Evolutionary conservation across 1,140 invertebrate species (phyloP).

Genomic region (Monochamus saltuarius): DNA sequence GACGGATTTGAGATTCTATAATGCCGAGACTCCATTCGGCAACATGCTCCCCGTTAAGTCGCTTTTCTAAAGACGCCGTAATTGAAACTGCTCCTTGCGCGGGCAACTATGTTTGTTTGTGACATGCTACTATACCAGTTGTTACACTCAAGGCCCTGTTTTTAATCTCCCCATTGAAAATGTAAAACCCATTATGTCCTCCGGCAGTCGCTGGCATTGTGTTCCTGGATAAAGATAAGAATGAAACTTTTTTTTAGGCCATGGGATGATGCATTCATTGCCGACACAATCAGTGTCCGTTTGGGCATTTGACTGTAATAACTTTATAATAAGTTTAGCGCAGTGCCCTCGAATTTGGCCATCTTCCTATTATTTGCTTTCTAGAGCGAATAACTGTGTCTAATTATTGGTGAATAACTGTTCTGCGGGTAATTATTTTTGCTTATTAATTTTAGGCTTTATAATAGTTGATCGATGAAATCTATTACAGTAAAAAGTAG

Average conservation of each 20-base stretch:
- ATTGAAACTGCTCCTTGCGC: slow-evolving; percentile 38
- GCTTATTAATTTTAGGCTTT: no score
- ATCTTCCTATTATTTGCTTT: no score
- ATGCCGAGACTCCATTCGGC: slow-evolving; percentile 39
- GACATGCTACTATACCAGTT: slow-evolving; percentile 23
- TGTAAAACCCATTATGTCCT: slow-evolving; percentile 39
- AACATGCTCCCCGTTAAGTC: slow-evolving; percentile 40
- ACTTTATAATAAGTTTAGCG: slow-evolving; percentile 13
- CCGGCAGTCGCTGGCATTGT: slow-evolving; percentile 11
- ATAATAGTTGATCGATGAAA: no score
- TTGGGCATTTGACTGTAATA: slow-evolving; percentile 11
- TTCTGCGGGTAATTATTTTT: no score
- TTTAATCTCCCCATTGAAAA: slow-evolving; percentile 45
- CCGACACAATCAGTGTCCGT: slow-evolving; percentile 13
- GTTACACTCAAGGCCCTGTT: slow-evolving; percentile 30
- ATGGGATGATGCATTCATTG: background rate
- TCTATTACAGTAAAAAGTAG: no score
- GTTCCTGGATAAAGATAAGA: slow-evolving; percentile 14
- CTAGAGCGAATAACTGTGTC: no score
- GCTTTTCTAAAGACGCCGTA: slow-evolving; percentile 43
- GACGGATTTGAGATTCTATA: slow-evolving; percentile 44
- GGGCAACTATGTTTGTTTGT: slow-evolving; percentile 11
- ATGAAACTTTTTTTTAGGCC: slow-evolving; percentile 7
- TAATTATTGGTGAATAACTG: no score
- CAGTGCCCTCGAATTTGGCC: background rate